These are phyloP conservation scores for Indicator maculatus DNA, from an alignment of 2,113 vertebrate species.

Conservation along the genomic window DNA sequence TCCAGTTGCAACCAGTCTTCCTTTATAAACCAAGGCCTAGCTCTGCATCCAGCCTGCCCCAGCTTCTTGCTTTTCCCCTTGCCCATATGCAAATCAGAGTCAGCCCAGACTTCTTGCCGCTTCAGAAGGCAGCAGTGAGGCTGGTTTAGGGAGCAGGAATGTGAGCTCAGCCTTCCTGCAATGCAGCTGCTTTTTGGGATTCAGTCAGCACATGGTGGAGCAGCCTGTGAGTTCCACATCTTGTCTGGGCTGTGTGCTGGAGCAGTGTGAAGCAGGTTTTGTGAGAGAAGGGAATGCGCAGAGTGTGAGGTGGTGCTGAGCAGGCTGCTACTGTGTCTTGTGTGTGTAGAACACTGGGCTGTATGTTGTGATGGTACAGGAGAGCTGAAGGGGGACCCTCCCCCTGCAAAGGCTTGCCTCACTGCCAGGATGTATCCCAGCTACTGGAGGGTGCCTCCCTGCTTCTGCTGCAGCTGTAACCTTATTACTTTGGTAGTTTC, in stretches of 20 bases:
- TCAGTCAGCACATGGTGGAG: rapidly evolving
- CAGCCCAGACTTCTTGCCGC: neutral
- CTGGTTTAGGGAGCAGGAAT: neutral
- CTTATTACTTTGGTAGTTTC: neutral
- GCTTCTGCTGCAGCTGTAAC: rapidly evolving
- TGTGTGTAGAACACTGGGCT: neutral
- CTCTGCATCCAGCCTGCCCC: neutral
- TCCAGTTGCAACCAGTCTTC: constrained; percentile 62
- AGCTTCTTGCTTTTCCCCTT: neutral
- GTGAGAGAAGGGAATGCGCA: neutral
- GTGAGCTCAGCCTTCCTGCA: neutral
- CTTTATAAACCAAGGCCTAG: constrained; percentile 29
- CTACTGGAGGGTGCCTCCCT: neutral
- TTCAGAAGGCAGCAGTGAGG: neutral
- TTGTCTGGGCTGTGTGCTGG: neutral
- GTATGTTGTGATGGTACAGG: neutral
- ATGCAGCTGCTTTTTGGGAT: neutral
- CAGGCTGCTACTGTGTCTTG: no score
- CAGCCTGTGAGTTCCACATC: neutral
- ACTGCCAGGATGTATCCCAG: neutral
- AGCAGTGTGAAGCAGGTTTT: neutral
- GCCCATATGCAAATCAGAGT: rapidly evolving
- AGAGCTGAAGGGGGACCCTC: neutral
- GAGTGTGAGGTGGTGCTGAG: neutral
- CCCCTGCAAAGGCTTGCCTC: neutral